These are phyloP conservation scores for Aphrophora alni DNA, from an alignment of 2,888 invertebrate species.

Conservation along the genomic window DNA sequence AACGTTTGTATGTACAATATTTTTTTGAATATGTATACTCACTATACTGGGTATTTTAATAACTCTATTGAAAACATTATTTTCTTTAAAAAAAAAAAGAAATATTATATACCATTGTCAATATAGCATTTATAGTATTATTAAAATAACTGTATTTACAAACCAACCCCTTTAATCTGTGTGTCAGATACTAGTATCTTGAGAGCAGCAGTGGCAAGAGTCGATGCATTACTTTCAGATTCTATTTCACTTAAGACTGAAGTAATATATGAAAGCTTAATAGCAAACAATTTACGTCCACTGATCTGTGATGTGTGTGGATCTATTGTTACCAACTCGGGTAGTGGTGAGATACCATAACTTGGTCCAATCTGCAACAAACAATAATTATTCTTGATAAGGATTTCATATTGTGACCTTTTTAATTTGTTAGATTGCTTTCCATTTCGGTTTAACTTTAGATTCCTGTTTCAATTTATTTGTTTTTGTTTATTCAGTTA, in stretches of 20 bases:
- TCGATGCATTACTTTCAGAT: slow-evolving; percentile 39
- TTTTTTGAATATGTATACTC: no score
- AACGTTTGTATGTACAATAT: no score
- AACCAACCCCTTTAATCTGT: slow-evolving; percentile 47
- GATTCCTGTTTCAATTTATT: no score
- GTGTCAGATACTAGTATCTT: slow-evolving; percentile 48
- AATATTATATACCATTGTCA: no score
- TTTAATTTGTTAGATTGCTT: no score
- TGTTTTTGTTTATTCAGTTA: no score
- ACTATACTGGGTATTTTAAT: no score
- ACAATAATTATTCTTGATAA: not conserved
- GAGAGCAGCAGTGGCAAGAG: slow-evolving; percentile 44
- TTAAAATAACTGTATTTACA: no score
- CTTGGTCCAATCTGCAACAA: slow-evolving; percentile 44
- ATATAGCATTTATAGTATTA: no score
- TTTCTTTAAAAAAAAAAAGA: no score
- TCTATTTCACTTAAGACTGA: slow-evolving; percentile 45
- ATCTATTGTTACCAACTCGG: slow-evolving; percentile 44
- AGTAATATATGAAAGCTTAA: slow-evolving; percentile 48
- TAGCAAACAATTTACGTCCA: slow-evolving; percentile 34
- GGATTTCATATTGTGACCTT: not conserved
- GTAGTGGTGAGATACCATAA: slow-evolving; percentile 43
- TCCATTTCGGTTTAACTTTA: no score
- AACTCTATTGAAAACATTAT: no score
- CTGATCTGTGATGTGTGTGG: slow-evolving; percentile 25